A percentile compares a stretch with the other conserved stretches of the same genome.
These are phyloP conservation scores for Pelmatolapia mariae DNA, from an alignment of 2,113 vertebrate genomes.

Conservation along the genomic window DNA sequence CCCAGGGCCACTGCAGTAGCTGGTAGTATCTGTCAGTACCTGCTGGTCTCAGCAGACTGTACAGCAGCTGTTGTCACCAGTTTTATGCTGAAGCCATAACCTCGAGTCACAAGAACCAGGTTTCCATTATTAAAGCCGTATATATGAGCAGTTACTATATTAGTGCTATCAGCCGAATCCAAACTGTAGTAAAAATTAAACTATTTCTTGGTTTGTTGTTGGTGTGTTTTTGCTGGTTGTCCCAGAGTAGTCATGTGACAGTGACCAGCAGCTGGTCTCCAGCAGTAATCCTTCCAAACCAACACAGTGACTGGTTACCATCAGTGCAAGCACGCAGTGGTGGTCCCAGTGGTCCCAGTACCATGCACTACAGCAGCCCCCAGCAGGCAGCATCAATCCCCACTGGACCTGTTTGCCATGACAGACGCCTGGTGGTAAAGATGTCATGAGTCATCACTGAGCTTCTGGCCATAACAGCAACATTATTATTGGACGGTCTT, in stretches of 20 bases:
- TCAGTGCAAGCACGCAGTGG: background rate
- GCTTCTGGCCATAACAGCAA: background rate
- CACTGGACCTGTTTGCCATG: background rate
- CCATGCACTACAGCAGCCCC: background rate
- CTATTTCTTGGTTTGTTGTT: background rate
- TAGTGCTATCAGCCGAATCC: background rate
- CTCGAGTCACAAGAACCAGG: background rate
- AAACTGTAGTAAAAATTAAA: background rate
- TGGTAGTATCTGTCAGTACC: background rate
- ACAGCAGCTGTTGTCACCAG: background rate
- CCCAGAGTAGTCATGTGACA: background rate
- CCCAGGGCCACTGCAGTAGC: background rate
- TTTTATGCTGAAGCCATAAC: background rate
- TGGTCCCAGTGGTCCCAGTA: background rate
- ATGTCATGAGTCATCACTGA: background rate
- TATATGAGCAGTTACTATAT: background rate
- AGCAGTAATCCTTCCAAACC: background rate
- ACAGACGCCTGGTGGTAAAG: background rate
- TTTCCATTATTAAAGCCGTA: background rate
- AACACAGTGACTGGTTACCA: background rate
- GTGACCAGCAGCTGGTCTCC: background rate
- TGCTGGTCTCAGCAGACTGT: background rate
- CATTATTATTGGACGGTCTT: background rate
- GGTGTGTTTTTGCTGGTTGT: background rate
- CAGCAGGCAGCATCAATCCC: background rate